Percentiles rank a stretch among this genome's conserved stretches.
Conservation (phyloP, 2,797 vertebrate genomes). For the Crossoptilon crossoptilon region DNA sequence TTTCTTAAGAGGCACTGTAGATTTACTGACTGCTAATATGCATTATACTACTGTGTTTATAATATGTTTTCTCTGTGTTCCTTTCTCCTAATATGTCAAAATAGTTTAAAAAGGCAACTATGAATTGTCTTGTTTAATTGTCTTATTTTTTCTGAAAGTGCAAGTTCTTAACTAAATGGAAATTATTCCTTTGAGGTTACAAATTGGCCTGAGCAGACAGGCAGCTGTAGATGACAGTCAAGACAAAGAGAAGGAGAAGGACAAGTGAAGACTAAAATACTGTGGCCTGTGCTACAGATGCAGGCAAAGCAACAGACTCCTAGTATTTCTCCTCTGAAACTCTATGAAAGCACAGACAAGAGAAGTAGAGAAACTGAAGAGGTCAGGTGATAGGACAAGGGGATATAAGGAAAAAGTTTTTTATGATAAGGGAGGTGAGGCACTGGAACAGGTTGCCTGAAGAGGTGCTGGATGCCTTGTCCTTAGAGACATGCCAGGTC, state of each 20-base stretch:
- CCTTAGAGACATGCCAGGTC: neutral
- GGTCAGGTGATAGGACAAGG: neutral
- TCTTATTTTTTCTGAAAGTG: neutral
- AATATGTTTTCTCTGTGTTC: neutral
- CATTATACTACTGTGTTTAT: neutral
- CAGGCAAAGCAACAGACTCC: neutral
- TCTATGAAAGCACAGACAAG: neutral
- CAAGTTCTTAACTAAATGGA: neutral
- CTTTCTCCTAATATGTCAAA: neutral
- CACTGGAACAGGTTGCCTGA: neutral
- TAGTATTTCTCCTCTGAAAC: neutral
- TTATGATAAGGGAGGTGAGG: neutral
- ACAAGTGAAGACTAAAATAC: neutral
- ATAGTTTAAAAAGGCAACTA: neutral
- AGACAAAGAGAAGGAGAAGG: neutral
- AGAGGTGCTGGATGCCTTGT: neutral
- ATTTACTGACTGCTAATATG: neutral
- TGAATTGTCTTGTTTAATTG: neutral
- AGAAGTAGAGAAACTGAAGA: neutral
- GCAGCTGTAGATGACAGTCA: neutral
- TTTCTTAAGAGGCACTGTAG: neutral
- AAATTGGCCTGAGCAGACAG: neutral
- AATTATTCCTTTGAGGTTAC: neutral
- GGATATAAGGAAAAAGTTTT: neutral
- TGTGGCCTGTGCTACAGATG: neutral